Conservation (phyloP, 2,888 invertebrate genomes). For the Litoditis marina region DNA sequence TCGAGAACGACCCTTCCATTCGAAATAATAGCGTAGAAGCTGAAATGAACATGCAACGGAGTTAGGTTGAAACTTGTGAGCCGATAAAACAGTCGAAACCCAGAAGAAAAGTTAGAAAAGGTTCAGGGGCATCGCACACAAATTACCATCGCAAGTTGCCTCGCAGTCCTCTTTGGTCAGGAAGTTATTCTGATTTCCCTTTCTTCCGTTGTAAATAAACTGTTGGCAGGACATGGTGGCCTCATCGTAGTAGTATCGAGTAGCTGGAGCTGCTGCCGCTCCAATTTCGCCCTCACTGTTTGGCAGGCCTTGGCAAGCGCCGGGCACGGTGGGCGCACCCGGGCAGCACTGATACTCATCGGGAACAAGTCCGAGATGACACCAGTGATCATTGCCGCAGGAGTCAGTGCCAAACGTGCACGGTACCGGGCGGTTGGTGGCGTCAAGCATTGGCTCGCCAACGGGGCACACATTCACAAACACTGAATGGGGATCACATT, state of each 20-base stretch:
- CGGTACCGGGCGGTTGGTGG: conserved; percentile 40
- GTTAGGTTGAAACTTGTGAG: no score
- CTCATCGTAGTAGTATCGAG: conserved; percentile 53
- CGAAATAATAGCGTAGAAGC: conserved; percentile 11
- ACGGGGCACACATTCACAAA: conserved; percentile 56
- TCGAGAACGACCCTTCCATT: no score
- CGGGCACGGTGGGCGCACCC: conserved; percentile 47
- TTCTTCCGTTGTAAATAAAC: conserved; percentile 53
- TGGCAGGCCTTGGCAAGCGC: conserved; percentile 51
- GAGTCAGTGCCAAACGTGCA: conserved; percentile 53
- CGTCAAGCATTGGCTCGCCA: conserved; percentile 48
- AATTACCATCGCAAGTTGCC: conserved; percentile 51
- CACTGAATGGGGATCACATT: no score
- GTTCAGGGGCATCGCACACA: no score
- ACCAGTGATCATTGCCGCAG: conserved; percentile 53
- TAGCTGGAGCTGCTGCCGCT: conserved; percentile 37
- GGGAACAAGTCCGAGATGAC: conserved; percentile 53
- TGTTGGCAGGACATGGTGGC: conserved; percentile 42
- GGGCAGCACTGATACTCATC: conserved; percentile 57
- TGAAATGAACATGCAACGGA: no score
- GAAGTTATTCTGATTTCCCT: conserved; percentile 60
- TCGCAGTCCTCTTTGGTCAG: conserved; percentile 55
- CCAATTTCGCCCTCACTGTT: conserved; percentile 31
- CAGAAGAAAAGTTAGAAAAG: no score
- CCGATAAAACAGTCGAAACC: no score